phyloP scores from a whole-genome alignment of 2,888 invertebrate genomes.

The Tethea ocularis region DNA sequence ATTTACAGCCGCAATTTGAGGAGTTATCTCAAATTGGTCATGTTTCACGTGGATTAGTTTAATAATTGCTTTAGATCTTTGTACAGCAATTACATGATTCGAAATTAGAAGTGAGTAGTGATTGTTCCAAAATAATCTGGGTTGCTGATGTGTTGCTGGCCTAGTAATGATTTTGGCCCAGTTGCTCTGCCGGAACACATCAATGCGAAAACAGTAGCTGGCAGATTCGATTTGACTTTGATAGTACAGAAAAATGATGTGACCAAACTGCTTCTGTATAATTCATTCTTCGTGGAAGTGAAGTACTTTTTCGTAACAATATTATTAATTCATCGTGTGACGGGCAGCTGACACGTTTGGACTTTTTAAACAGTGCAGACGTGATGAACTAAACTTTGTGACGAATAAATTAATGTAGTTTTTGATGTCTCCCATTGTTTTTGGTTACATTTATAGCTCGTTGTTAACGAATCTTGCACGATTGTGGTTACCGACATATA shows the following conservation, averaged over 20 bases:
- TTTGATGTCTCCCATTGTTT: slow-evolving; percentile 29
- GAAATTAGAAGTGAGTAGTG: background rate
- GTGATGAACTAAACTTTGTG: slow-evolving; percentile 49
- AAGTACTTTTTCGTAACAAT: background rate
- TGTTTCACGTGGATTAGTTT: slow-evolving; percentile 28
- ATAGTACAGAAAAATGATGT: background rate
- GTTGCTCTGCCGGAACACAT: background rate
- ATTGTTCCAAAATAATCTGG: background rate
- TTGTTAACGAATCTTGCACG: slow-evolving; percentile 29
- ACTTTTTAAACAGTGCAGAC: slow-evolving; percentile 45
- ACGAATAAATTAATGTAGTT: background rate
- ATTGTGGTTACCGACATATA: slow-evolving; percentile 26
- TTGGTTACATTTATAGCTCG: slow-evolving; percentile 30
- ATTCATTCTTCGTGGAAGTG: background rate
- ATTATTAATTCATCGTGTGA: slow-evolving; percentile 32
- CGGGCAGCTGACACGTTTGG: slow-evolving; percentile 44
- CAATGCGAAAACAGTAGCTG: background rate
- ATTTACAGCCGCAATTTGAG: slow-evolving; percentile 49
- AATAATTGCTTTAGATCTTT: slow-evolving; percentile 25
- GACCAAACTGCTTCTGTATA: background rate
- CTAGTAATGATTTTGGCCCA: slow-evolving; percentile 1
- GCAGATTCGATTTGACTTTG: background rate
- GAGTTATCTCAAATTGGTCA: slow-evolving; percentile 40
- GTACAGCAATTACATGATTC: background rate
- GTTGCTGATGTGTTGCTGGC: background rate